Conservation (phyloP, 2,113 vertebrate species). For the Asarcornis scutulata region DNA sequence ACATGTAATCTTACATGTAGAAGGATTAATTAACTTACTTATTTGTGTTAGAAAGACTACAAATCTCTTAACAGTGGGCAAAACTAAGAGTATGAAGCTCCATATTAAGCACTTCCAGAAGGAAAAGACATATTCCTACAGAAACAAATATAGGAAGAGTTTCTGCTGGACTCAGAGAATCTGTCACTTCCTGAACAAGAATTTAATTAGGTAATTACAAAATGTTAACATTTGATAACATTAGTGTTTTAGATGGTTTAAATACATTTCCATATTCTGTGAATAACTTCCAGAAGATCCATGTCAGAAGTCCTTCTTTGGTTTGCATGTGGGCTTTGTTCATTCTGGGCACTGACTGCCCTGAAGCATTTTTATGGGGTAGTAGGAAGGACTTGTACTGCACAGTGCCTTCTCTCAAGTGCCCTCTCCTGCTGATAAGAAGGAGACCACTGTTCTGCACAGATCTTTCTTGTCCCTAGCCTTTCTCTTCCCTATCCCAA, state of each 20-base stretch:
- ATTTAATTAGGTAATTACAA: background rate
- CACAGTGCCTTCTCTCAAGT: background rate
- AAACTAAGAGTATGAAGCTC: background rate
- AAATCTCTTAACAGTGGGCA: background rate
- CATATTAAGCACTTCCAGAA: background rate
- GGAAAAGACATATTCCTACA: background rate
- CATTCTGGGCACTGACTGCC: background rate
- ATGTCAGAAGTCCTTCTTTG: background rate
- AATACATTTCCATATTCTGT: background rate
- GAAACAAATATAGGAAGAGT: background rate
- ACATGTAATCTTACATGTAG: background rate
- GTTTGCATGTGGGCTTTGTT: background rate
- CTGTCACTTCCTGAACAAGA: background rate
- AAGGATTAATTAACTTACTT: background rate
- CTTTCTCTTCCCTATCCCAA: background rate
- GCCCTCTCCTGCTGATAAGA: background rate
- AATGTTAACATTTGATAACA: background rate
- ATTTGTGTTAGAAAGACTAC: slow-evolving; percentile 22
- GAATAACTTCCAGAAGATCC: background rate
- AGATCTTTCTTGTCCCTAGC: background rate
- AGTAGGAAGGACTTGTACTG: background rate
- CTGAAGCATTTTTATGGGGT: background rate
- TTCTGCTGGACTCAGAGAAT: background rate
- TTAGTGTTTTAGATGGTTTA: background rate
- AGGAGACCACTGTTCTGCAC: background rate